Evolutionary conservation across 2,888 invertebrate genomes (phyloP).

Genomic region (Amiota minor): DNA sequence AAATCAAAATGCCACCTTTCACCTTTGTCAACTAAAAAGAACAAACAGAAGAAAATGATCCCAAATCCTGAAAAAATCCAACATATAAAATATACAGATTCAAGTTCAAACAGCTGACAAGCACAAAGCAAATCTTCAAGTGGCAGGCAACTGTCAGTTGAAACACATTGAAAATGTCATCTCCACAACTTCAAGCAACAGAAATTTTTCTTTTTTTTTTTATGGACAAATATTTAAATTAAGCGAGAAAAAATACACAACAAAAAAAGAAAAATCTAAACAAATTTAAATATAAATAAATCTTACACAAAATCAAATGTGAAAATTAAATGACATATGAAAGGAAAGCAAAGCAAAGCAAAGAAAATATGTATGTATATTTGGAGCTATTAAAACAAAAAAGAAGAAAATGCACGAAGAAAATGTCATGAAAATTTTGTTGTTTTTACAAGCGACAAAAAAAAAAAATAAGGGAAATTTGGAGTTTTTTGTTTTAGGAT

Average conservation of each 20-base stretch:
- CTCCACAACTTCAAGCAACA: not conserved
- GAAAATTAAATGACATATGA: conserved; percentile 53
- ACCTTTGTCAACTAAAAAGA: conserved; percentile 7
- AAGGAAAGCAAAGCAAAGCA: not conserved
- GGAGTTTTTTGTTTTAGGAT: conserved; percentile 17
- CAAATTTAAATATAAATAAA: conserved; percentile 14
- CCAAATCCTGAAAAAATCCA: not conserved
- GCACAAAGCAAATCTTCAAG: conserved; percentile 51
- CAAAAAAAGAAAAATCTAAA: conserved; percentile 34
- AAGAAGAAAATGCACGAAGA: conserved; percentile 29
- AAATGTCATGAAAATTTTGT: conserved; percentile 51
- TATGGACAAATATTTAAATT: conserved; percentile 41
- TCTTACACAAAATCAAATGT: conserved; percentile 50
- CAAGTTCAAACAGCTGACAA: conserved; percentile 54
- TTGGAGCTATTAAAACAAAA: not conserved
- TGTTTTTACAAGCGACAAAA: conserved; percentile 18
- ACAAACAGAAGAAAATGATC: conserved; percentile 4
- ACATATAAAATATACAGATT: conserved; percentile 34
- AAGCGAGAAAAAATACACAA: conserved; percentile 37
- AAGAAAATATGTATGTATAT: not conserved
- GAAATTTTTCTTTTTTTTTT: not conserved
- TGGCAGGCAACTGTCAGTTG: conserved; percentile 44
- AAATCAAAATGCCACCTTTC: conserved; percentile 25
- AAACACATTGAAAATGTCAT: not conserved
- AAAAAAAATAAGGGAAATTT: not conserved